Evolutionary conservation across 2,113 vertebrate species (phyloP), one percentile per base, ranked within the genome.

Genomic region (Tauraco erythrolophus): DNA sequence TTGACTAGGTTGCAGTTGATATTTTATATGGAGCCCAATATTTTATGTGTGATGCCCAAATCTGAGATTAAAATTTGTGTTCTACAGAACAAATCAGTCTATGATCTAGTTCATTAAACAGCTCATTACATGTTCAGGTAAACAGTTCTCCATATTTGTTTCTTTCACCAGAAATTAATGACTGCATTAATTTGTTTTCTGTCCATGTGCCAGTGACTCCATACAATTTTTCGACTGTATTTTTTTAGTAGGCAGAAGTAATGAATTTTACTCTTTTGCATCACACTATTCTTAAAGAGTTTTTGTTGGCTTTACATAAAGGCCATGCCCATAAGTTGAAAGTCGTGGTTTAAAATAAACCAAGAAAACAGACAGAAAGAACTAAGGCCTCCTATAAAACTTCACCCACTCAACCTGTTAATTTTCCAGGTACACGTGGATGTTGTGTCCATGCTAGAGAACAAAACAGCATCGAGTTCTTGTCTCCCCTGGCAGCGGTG

Each of bases 251-350:
- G 16, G 48, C 22, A 51, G 45, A 82, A 39, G 27, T 65, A 5
- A 58, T 18, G 18, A 88, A 78, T 54, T 83, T 92, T 85, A 15
- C 7, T 84, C 9, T 83, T 76, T 66, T 77, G 28, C 45, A 46
- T 77, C 45, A 61, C 45, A 18, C 7, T 37, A 22, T 51, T 79
- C 33, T 86, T 86, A 57, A 54, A 48, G 61, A 60, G 24, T 48
- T 96, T 95, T 89, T 84, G 54, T 89, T 88, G 41, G 58, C 75
- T 94, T 93, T 65, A 45, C 14, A 5, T 80, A 48, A 86, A 94
- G 79, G 41, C 25, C 50, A 54, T 54, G 58, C 7, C 28, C 45
- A 22, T 58, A 94, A 83, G 13, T 33, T 81, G 31, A 70, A 92
- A 88, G 16, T 3, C 1, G 0, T 45, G 7, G 24, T 62, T 95